Evolutionary conservation across 2,113 vertebrate species (phyloP).

Genomic region (Anolis sagrei): DNA sequence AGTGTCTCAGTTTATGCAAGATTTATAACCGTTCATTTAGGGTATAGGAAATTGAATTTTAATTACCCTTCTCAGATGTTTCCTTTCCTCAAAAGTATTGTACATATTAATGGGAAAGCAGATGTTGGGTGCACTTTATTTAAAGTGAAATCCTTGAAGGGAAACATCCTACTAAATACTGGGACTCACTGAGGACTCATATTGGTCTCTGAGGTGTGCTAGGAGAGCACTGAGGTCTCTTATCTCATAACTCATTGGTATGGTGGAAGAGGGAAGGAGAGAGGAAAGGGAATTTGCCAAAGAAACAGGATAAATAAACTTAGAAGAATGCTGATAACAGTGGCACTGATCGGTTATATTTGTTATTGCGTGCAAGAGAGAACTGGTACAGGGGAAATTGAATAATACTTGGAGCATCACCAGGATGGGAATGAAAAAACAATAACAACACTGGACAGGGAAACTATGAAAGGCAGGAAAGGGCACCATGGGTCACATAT

Average conservation of each 20-base stretch:
- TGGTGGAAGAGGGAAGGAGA: neutral
- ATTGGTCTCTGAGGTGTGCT: conserved; percentile 39
- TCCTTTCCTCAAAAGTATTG: neutral
- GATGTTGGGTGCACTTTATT: conserved; percentile 49
- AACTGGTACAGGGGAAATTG: neutral
- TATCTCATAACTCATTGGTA: neutral
- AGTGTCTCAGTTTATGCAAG: conserved; percentile 5
- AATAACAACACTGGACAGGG: neutral
- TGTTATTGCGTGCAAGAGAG: neutral
- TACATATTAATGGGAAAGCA: conserved; percentile 43
- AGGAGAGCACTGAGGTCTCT: neutral
- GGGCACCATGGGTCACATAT: neutral
- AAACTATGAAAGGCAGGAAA: neutral
- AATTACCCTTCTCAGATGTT: neutral
- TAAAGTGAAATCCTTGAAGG: conserved; percentile 47
- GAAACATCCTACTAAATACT: conserved; percentile 26
- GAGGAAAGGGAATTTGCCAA: neutral
- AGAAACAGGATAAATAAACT: conserved; percentile 11
- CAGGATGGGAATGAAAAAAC: neutral
- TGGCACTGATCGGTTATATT: neutral
- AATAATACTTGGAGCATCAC: neutral
- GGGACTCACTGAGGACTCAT: conserved; percentile 49
- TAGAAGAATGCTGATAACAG: conserved; percentile 30
- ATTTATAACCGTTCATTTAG: neutral
- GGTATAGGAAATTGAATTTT: conserved; percentile 15